These are phyloP conservation scores for Zygogramma bicolorata DNA, from an alignment of 2,888 invertebrate genomes.

Conservation along the genomic window DNA sequence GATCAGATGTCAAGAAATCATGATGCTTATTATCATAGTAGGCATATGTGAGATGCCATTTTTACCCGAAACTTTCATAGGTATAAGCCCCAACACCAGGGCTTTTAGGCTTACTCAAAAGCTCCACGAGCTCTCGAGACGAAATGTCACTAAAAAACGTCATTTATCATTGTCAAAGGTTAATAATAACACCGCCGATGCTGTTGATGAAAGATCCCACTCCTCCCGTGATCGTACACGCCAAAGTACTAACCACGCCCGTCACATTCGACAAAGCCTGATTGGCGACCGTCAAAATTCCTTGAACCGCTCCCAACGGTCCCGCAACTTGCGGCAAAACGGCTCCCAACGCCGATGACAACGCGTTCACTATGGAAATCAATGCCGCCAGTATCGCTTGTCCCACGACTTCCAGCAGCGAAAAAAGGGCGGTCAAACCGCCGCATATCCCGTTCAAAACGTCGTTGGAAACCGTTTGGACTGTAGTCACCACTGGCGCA, in stretches of 20 bases:
- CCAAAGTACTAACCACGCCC: background rate
- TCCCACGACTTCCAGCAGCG: background rate
- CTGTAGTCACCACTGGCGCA: background rate
- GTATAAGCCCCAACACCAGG: no score
- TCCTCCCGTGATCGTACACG: background rate
- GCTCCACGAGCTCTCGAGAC: no score
- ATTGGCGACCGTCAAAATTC: constrained; percentile 13
- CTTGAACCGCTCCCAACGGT: background rate
- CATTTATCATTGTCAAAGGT: background rate
- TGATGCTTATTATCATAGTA: no score
- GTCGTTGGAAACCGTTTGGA: background rate
- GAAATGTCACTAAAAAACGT: no score
- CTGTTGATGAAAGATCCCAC: constrained; percentile 11
- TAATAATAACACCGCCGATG: constrained; percentile 9
- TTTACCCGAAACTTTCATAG: no score
- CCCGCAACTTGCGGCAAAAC: background rate
- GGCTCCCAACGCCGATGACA: background rate
- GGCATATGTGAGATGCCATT: no score
- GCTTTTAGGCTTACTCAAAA: no score
- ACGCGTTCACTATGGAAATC: background rate
- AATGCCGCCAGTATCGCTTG: background rate
- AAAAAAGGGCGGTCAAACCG: background rate
- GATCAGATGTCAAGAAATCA: no score
- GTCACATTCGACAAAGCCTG: constrained; percentile 13
- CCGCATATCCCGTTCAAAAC: background rate